Evolutionary conservation across 2,888 invertebrate species (phyloP).

Genomic region (Pammene aurita): DNA sequence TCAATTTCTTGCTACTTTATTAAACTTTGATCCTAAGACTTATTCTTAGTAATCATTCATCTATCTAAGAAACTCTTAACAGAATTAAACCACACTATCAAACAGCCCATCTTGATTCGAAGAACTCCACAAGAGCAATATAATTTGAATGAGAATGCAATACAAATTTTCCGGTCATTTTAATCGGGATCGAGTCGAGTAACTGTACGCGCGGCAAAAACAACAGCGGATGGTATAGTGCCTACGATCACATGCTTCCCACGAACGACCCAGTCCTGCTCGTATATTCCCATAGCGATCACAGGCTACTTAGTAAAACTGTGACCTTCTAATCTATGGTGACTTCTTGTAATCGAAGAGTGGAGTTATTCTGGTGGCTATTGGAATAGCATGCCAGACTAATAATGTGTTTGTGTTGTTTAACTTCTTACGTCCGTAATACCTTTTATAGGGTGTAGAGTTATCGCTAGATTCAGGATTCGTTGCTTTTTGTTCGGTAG

Average conservation of each 20-base stretch:
- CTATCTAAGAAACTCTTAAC: too few relatives aligned
- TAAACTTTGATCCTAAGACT: not conserved
- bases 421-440: constrained; percentile 14
- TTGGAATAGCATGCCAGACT: not conserved
- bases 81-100: constrained; percentile 4
- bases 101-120: constrained; percentile 7
- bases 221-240: constrained; percentile 36
- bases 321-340: not conserved
- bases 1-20: too few relatives aligned
- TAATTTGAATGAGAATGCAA: constrained; percentile 38
- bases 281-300: not conserved
- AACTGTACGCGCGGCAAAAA: constrained; percentile 40
- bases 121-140: constrained; percentile 9
- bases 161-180: constrained; percentile 37
- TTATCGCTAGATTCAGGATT: constrained; percentile 21
- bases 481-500: constrained; percentile 11
- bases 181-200: constrained; percentile 42
- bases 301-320: not conserved
- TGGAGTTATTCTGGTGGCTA: not conserved
- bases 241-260: constrained; percentile 44
- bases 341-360: not conserved
- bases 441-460: constrained; percentile 3
- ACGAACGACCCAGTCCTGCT: constrained; percentile 39
- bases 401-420: constrained; percentile 7
- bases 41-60: not conserved